Conservation (phyloP, 2,797 vertebrate species). For the Spondyliosoma cantharus region DNA sequence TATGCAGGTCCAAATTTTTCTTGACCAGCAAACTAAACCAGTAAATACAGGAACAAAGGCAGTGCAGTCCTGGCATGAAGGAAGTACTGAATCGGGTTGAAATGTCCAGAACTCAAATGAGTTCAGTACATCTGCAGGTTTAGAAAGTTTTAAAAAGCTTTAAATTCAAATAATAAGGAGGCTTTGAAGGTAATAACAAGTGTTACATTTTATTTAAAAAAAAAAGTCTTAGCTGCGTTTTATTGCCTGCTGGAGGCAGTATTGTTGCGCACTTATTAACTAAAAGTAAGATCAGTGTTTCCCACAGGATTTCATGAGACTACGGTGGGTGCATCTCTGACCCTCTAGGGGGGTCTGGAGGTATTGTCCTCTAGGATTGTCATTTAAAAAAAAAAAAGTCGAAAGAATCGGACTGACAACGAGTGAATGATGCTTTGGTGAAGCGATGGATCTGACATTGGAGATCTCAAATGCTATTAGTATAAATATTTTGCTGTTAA, state of each 20-base stretch:
- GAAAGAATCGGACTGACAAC: too few species aligned
- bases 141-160: neutral
- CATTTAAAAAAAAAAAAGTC: too few species aligned
- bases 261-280: neutral
- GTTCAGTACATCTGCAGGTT: neutral
- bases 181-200: neutral
- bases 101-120: conserved; percentile 14
- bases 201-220: neutral
- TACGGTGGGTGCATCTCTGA: too few species aligned
- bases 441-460: too few species aligned
- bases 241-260: neutral
- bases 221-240: neutral
- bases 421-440: too few species aligned
- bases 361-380: too few species aligned
- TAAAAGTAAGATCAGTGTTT: neutral
- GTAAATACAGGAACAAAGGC: neutral
- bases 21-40: neutral
- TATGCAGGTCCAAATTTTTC: neutral
- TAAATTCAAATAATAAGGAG: neutral
- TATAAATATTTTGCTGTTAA: too few species aligned
- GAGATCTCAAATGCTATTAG: too few species aligned
- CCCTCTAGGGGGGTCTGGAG: too few species aligned
- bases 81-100: conserved; percentile 11
- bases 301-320: too few species aligned
- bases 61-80: neutral